Evolutionary conservation across 2,797 vertebrate species (phyloP), one percentile per base, ranked within the genome.

Genomic region (Chelon labrosus): DNA sequence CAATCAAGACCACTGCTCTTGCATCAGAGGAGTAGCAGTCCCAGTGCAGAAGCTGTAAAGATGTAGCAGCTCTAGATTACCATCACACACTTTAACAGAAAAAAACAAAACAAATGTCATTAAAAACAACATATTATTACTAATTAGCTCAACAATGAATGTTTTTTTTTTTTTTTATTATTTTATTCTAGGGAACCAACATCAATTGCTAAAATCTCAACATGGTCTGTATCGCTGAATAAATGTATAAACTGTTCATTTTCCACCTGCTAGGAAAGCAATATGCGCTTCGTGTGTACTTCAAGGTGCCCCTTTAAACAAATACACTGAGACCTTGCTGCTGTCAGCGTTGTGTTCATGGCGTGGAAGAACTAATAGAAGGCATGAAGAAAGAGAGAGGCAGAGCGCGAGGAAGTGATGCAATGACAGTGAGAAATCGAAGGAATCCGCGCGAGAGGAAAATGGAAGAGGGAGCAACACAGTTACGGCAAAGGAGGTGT

Each of bases 401-500:
- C 16, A 65, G 39, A 63, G 39, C 4, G 19, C 38, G 16, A 58
- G 57, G 55, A 64, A 54, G 44, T 35, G 53, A 25, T 25, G 46
- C 47, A 75, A 50, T 39, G 51, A 53, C 12, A 71, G 14, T 51
- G 9, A 25, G 7, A 42, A 56, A 42, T 51, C 1, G 11, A 63
- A 51, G 13, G 12, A 77, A 68, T 74, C 16, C 17, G 19, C 54
- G 70, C 13, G 47, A 58, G 42, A 65, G n/a, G 79, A 75, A 70
- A 46, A 50, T 54, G 50, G 55, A 17, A 53, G 59, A 57, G 51
- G 27, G 64, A 85, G 56, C 57, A 69, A 55, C n/a, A 55, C 22
- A 57, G 58, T 73, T 66, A 77, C 47, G 38, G 8, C 46, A 22
- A 44, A 59, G 60, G 59, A 63, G 51, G 73, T 60, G 60, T 1